Base-by-base conservation (phyloP, 2,797 vertebrate genomes). In the Spatula clypeata region DNA sequence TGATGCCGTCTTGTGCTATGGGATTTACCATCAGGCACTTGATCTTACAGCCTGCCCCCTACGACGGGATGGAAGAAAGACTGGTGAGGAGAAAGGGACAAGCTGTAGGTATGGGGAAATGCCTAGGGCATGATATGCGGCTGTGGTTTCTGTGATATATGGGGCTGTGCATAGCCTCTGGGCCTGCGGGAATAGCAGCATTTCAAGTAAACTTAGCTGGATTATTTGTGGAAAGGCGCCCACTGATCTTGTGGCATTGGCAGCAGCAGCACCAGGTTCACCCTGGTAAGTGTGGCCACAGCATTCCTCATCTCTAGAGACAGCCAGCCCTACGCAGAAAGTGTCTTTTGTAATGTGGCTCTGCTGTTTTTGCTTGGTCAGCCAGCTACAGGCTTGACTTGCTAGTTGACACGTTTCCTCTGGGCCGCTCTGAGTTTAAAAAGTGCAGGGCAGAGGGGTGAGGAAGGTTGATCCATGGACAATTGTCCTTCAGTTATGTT, bases 161-260 rank as follows among this genome's bases (percentile, higher is more conserved):
- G 40, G 26, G 36, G 31, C 65, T 76, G 2, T 0, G 0, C 34
- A 29, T 29, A 54, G 5, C 32, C 26, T 36, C 74, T 53, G 32
- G 42, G 53, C 17, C 36, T 8, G 5, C 21, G 64, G 75, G 13
- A 71, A 1, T 6, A 55, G 26, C 16, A n/a, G 32, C 45, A 7
- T 55, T 91, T 75, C 42, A 66, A 47, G 62, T 79, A 47, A 82
- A 29, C 29, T 45, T 60, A 64, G 23, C 36, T 13, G 31, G 53
- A 42, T 20, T 51, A 15, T 65, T 18, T 44, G 51, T 70, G 82
- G 32, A 70, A 88, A 55, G 55, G 20, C 24, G 24, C 20, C 23
- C 0, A 0, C 19, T 49, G 55, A 58, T 49, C 49, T 73, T 3
- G 54, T 0, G 1, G 27, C 53, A 38, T 32, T 1, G 0, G 18